These are phyloP conservation scores for Thamnaconus septentrionalis DNA, from an alignment of 2,113 vertebrate genomes.

Conservation along the genomic window DNA sequence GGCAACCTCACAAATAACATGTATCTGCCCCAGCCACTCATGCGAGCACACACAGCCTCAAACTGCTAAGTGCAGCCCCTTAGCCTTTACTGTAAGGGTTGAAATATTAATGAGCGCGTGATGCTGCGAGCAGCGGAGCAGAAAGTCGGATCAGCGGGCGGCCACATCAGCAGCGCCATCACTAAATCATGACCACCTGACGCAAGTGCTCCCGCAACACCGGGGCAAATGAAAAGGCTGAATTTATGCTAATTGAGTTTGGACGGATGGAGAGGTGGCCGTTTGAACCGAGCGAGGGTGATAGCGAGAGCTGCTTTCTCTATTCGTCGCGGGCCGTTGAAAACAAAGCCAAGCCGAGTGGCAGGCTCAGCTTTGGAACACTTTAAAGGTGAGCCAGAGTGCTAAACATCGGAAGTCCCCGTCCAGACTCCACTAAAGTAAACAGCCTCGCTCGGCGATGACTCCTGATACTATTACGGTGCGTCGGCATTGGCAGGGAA, in stretches of 20 bases:
- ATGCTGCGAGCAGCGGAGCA: slow-evolving; percentile 48
- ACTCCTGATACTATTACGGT: slow-evolving; percentile 30
- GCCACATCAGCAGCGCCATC: slow-evolving; percentile 48
- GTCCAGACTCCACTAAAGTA: too few species aligned
- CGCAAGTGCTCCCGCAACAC: slow-evolving; percentile 19
- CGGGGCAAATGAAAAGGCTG: background rate
- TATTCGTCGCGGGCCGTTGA: slow-evolving; percentile 44
- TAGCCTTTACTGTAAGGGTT: slow-evolving; percentile 59
- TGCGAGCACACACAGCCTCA: background rate
- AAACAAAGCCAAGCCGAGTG: slow-evolving; percentile 1
- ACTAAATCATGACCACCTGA: slow-evolving; percentile 56
- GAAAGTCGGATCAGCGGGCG: slow-evolving; percentile 41
- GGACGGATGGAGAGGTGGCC: slow-evolving; percentile 11
- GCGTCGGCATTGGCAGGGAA: slow-evolving; percentile 8
- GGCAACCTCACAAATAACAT: background rate
- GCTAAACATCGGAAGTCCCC: too few species aligned
- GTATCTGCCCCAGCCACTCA: background rate
- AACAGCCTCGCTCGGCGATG: background rate
- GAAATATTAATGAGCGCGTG: slow-evolving; percentile 64
- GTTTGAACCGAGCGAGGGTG: slow-evolving; percentile 32
- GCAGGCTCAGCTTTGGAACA: slow-evolving; percentile 19
- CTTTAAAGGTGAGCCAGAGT: slow-evolving; percentile 3
- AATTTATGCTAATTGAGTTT: slow-evolving; percentile 47
- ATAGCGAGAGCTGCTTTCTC: slow-evolving; percentile 41
- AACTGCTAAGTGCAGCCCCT: slow-evolving; percentile 23